These are phyloP conservation scores for Nannoperca australis DNA, from an alignment of 2,797 vertebrate genomes.

Conservation along the genomic window DNA sequence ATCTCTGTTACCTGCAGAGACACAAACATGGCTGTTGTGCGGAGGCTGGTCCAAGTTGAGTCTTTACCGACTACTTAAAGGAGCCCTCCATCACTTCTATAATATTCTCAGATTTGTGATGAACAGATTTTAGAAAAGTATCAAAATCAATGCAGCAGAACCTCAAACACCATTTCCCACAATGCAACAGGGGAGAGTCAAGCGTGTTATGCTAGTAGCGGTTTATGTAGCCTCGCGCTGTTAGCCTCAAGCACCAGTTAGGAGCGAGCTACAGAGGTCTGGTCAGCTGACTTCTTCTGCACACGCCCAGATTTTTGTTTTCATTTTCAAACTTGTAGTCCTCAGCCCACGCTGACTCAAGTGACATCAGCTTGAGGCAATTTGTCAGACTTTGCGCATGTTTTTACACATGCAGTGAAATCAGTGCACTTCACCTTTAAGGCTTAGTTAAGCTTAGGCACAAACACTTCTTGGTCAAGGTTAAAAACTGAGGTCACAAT, in stretches of 20 bases:
- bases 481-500: background rate
- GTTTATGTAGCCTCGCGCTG: background rate
- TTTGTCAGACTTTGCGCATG: background rate
- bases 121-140: too few relatives aligned
- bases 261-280: background rate
- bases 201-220: background rate
- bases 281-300: too few relatives aligned
- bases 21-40: background rate
- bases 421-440: background rate
- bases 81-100: background rate
- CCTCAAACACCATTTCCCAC: too few relatives aligned
- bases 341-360: too few relatives aligned
- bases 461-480: too few relatives aligned
- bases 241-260: background rate
- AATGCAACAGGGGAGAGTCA: too few relatives aligned
- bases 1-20: constrained; percentile 82
- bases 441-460: background rate
- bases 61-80: background rate
- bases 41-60: background rate
- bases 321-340: background rate
- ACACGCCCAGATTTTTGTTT: background rate
- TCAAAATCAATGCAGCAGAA: too few relatives aligned
- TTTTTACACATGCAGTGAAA: background rate
- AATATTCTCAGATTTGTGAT: too few relatives aligned
- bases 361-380: background rate